These are phyloP conservation scores for Lepisosteus oculatus DNA, from an alignment of 2,113 vertebrate species.

Conservation along the genomic window DNA sequence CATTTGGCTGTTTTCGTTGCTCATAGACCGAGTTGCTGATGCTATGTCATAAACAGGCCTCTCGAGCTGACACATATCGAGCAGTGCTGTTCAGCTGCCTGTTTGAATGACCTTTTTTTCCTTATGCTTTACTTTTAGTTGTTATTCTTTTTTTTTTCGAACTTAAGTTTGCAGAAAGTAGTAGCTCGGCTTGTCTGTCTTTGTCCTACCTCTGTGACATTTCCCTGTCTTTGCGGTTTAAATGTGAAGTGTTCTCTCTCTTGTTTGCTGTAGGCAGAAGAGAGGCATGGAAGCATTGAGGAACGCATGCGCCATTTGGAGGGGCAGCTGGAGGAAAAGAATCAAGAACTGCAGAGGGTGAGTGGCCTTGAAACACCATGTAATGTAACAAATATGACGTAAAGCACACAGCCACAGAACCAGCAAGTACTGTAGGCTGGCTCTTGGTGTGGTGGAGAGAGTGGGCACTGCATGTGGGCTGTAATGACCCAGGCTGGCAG, in stretches of 20 bases:
- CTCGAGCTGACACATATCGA: conserved; percentile 81
- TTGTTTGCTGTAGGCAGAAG: conserved; percentile 83
- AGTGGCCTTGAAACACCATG: conserved; percentile 26
- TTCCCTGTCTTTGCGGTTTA: conserved; percentile 26
- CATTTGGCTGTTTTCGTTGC: conserved; percentile 82
- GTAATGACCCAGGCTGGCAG: no score
- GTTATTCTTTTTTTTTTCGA: conserved; percentile 51
- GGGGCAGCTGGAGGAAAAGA: conserved; percentile 97
- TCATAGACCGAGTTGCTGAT: conserved; percentile 79
- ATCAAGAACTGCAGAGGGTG: conserved; percentile 97
- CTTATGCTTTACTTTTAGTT: conserved; percentile 35
- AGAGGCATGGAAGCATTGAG: conserved; percentile 96
- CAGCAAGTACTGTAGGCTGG: no score
- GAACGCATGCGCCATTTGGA: conserved; percentile 96
- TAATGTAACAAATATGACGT: no score
- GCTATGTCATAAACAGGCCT: conserved; percentile 75
- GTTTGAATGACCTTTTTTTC: conserved; percentile 62
- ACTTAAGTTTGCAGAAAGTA: conserved; percentile 73
- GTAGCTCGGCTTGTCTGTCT: conserved; percentile 73
- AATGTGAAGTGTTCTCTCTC: conserved; percentile 43
- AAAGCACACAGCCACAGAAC: no score
- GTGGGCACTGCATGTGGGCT: no score
- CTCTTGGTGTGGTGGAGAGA: no score
- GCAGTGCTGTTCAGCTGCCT: conserved; percentile 82
- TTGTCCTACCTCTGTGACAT: conserved; percentile 21